Conservation (phyloP, 2,797 vertebrate species). For the Acestrorhynchus altus region DNA sequence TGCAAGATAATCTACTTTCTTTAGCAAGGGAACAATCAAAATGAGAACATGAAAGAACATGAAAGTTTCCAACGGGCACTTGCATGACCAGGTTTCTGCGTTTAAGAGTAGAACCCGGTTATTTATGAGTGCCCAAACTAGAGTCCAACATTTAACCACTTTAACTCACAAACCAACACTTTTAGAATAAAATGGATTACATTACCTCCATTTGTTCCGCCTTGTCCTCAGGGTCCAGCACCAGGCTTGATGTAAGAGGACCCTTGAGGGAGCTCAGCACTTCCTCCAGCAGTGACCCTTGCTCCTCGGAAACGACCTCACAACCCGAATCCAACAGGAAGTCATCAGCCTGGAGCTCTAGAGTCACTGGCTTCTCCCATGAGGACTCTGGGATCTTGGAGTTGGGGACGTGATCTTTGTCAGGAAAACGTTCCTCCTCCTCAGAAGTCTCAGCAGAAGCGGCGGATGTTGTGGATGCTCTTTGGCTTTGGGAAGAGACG, state of each 20-base stretch:
- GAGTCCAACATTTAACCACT: too few species aligned
- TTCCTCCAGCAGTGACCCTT: conserved; percentile 76
- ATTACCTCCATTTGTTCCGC: conserved; percentile 47
- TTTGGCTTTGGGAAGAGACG: conserved; percentile 17
- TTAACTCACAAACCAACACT: too few species aligned
- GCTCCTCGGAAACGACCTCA: conserved; percentile 62
- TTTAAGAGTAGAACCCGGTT: too few species aligned
- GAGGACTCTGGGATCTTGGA: conserved; percentile 57
- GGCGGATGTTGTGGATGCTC: conserved; percentile 40
- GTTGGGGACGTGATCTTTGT: conserved; percentile 52
- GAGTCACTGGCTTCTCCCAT: conserved; percentile 37
- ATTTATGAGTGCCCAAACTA: too few species aligned
- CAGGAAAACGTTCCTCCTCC: conserved; percentile 52
- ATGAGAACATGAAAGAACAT: too few species aligned
- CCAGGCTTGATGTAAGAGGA: conserved; percentile 64
- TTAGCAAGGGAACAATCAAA: too few species aligned
- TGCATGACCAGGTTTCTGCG: too few species aligned
- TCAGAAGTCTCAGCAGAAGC: conserved; percentile 39
- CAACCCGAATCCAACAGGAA: conserved; percentile 50
- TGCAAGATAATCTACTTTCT: too few species aligned
- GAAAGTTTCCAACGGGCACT: too few species aligned
- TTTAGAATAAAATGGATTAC: too few species aligned
- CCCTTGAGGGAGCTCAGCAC: conserved; percentile 78
- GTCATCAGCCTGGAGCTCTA: conserved; percentile 64
- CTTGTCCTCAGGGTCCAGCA: conserved; percentile 53